These are phyloP conservation scores for Sarcophaga rosellei DNA, from an alignment of 2,888 invertebrate genomes.

Conservation along the genomic window DNA sequence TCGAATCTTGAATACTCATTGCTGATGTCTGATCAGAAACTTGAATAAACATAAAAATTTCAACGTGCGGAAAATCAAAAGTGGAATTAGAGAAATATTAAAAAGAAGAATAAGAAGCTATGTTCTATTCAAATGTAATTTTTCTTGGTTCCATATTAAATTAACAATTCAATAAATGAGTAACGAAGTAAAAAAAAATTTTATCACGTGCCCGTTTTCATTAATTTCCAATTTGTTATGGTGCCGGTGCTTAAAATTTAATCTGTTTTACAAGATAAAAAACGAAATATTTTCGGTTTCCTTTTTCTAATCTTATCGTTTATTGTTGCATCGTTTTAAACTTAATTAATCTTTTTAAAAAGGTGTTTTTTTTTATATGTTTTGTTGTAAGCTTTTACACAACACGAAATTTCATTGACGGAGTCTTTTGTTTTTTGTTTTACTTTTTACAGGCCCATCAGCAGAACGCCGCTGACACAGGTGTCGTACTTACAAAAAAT, in stretches of 20 bases:
- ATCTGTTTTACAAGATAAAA: constrained; percentile 17
- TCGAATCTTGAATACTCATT: too few species aligned
- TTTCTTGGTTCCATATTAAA: too few species aligned
- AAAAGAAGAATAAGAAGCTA: too few species aligned
- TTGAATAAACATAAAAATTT: too few species aligned
- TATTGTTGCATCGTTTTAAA: constrained; percentile 31
- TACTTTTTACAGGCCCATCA: constrained; percentile 77
- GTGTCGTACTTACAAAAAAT: constrained; percentile 80
- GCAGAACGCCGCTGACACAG: constrained; percentile 79
- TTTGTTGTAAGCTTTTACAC: constrained; percentile 11
- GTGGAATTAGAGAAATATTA: too few species aligned
- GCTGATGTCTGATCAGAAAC: too few species aligned
- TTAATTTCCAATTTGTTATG: constrained; percentile 77
- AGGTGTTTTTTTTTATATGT: constrained; percentile 26
- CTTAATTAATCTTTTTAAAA: constrained; percentile 70
- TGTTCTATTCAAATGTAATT: too few species aligned
- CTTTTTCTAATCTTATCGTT: constrained; percentile 23
- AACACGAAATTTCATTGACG: constrained; percentile 2
- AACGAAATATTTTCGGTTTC: constrained; percentile 34
- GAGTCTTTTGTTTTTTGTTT: constrained; percentile 18
- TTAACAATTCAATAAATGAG: too few species aligned
- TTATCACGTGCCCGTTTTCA: constrained; percentile 73
- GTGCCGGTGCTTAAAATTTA: constrained; percentile 48
- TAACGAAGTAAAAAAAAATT: too few species aligned
- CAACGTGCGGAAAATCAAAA: too few species aligned